Percentiles rank a stretch among this genome's conserved stretches.
phyloP scores from a whole-genome alignment of 2,888 invertebrate genomes.

The Lamproptera curius region DNA sequence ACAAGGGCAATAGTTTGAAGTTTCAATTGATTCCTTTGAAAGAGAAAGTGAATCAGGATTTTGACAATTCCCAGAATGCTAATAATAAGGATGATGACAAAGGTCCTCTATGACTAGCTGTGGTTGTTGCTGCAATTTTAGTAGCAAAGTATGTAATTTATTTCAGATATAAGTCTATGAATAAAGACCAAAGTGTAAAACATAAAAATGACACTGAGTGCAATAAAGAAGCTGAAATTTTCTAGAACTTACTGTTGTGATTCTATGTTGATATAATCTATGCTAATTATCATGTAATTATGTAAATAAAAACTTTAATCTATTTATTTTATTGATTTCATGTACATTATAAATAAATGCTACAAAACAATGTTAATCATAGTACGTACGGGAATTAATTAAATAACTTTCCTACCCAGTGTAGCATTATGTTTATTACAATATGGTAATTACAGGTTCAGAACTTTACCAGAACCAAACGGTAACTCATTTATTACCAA shows the following conservation, averaged over 20 bases:
- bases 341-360: no score
- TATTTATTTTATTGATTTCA: no score
- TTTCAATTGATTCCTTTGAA: conserved; percentile 79
- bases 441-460: no score
- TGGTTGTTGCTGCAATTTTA: conserved; percentile 41
- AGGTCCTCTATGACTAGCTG: conserved; percentile 66
- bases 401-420: no score
- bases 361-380: no score
- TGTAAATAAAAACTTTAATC: conserved; percentile 1
- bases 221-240: conserved; percentile 10
- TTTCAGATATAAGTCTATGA: conserved; percentile 40
- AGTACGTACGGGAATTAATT: no score
- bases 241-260: background rate
- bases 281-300: background rate
- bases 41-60: conserved; percentile 34
- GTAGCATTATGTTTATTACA: no score
- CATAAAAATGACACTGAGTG: conserved; percentile 20
- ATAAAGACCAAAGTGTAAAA: conserved; percentile 6
- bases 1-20: conserved; percentile 78
- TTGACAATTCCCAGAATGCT: conserved; percentile 29
- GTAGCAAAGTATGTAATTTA: conserved; percentile 51
- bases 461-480: no score
- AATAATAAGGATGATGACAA: conserved; percentile 36
- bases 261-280: background rate
- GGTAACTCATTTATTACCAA: no score